A percentile compares a stretch with the other conserved stretches of the same genome.
phyloP scores from a whole-genome alignment of 1,140 invertebrate genomes.

The Nasonia giraulti region DNA sequence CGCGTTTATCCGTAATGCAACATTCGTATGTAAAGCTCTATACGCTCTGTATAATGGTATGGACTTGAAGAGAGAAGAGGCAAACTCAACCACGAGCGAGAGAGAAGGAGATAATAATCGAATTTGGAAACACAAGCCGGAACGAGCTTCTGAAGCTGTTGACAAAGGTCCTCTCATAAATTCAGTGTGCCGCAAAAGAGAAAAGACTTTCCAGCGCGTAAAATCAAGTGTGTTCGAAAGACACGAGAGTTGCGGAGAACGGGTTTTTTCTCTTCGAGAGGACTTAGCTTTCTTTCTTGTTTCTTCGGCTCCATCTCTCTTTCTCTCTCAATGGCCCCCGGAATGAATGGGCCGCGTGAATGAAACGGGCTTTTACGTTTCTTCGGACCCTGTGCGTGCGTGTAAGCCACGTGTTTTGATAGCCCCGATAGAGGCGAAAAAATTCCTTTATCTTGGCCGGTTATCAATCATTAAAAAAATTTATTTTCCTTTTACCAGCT shows the following conservation, averaged over 20 bases:
- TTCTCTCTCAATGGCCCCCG: constrained; percentile 28
- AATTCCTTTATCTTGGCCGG: constrained; percentile 16
- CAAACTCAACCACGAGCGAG: background rate
- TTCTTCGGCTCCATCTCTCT: background rate
- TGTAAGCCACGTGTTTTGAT: constrained; percentile 45
- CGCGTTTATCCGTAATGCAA: background rate
- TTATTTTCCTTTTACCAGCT: background rate
- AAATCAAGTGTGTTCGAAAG: constrained; percentile 49
- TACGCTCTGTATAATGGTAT: background rate
- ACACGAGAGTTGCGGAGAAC: constrained; percentile 46
- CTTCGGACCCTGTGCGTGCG: background rate
- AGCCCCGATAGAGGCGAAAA: constrained; percentile 32
- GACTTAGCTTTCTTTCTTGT: constrained; percentile 21
- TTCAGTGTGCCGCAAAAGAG: constrained; percentile 27
- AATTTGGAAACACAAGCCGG: constrained; percentile 47
- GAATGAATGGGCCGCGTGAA: constrained; percentile 50
- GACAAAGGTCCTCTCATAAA: constrained; percentile 52
- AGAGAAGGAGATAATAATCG: constrained; percentile 45
- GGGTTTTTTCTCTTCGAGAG: constrained; percentile 42
- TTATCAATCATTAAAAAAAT: constrained; percentile 1
- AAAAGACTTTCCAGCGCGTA: constrained; percentile 42
- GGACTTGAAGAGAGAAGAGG: background rate
- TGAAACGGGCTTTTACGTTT: constrained; percentile 41
- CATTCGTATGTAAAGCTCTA: background rate
- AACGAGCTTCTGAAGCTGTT: constrained; percentile 53